phyloP scores from a whole-genome alignment of 2,888 invertebrate genomes.

The Catocala nupta region DNA sequence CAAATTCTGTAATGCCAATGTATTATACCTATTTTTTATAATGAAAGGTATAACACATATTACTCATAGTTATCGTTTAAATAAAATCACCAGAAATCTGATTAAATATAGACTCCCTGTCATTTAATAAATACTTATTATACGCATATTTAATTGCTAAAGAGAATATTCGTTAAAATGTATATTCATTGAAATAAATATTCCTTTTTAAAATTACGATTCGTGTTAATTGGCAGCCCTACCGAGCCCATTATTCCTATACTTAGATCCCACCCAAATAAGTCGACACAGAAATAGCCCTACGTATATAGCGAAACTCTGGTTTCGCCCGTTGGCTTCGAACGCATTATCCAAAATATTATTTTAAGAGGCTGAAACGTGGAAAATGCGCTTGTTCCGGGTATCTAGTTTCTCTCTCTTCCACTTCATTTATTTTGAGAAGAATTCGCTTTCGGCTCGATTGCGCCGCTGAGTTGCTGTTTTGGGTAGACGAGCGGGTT shows the following conservation, averaged over 20 bases:
- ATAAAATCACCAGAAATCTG: no score
- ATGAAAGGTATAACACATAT: no score
- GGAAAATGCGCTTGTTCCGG: conserved; percentile 54
- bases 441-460: conserved; percentile 29
- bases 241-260: conserved; percentile 25
- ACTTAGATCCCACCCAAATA: conserved; percentile 25
- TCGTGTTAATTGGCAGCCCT: conserved; percentile 10
- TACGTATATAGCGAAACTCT: conserved; percentile 43
- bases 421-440: conserved; percentile 53
- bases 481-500: conserved; percentile 8
- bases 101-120: no score
- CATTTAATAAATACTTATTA: no score
- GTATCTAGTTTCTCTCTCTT: conserved; percentile 56
- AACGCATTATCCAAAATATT: conserved; percentile 46
- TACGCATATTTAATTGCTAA: no score
- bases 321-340: conserved; percentile 40
- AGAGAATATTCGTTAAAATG: no score
- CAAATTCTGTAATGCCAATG: no score
- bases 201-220: no score
- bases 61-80: no score
- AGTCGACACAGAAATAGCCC: conserved; percentile 50
- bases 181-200: no score
- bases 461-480: conserved; percentile 20
- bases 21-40: no score
- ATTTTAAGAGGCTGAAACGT: conserved; percentile 45